Base-by-base conservation (phyloP, 2,888 invertebrate genomes). In the Drosophila percnosoma region DNA sequence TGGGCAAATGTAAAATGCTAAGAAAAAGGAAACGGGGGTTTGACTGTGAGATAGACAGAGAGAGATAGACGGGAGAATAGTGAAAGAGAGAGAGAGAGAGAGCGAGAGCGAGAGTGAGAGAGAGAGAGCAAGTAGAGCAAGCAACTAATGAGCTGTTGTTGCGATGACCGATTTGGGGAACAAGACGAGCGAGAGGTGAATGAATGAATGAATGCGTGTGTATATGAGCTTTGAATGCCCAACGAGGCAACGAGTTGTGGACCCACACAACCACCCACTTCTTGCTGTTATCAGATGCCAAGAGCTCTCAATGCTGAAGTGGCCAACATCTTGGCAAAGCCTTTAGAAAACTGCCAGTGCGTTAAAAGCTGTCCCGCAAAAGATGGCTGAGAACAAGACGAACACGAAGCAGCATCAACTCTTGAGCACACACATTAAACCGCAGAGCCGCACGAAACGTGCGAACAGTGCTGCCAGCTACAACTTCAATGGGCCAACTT, bases 1-100 rank as follows among this genome's bases (percentile, higher is more conserved):
- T 86, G 85, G 87, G 86, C 86, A 86, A 86, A 86, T 86, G 85
- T 78, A 79, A 68, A 73, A 83, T 86, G 85, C 85, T 82, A 84
- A 87, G 84, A 84, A 84, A 84, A 62, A 83, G 83, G 84, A 74
- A 42, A 59, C 38, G 57, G 72, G 80, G 48, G 54, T n/a, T 55
- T 68, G 82, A 64, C 62, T 74, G 49, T 54, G 38, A 53, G n/a
- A 27, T 33, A 24, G 24, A 58, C 62, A 67, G 65, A 78, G 29
- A 55, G 72, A 68, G 63, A 79, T 60, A 76, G 68, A 63, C 57
- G 53, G 74, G 54, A 65, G 64, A 51, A 71, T 68, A 65, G 27
- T 27, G 45, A 45, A 45, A 45, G 13, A 13, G 21, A 6, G 75
- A 68, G 66, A 68, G 75, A 54, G 57, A 52, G 42, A 63, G 53